phyloP scores from a whole-genome alignment of 2,888 invertebrate genomes.

The Melanchra persicariae region DNA sequence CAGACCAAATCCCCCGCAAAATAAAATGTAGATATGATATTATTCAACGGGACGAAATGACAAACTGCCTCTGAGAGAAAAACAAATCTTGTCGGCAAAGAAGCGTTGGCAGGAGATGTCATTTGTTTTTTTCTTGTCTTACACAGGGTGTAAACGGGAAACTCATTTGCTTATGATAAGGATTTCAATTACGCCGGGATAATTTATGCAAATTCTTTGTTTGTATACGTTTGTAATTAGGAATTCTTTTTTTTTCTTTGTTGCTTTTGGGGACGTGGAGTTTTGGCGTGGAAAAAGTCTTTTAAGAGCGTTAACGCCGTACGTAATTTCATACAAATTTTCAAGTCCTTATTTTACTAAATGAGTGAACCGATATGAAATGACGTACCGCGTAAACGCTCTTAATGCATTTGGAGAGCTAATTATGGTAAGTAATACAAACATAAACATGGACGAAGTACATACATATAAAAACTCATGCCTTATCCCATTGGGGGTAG shows the following conservation, averaged over 20 bases:
- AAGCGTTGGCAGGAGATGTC: constrained; percentile 73
- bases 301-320: background rate
- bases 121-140: constrained; percentile 75
- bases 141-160: constrained; percentile 75
- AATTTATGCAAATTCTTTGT: constrained; percentile 71
- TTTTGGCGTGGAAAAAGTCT: background rate
- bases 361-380: no score
- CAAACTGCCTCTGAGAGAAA: constrained; percentile 76
- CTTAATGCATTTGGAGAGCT: no score
- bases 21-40: constrained; percentile 74
- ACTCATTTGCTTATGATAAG: constrained; percentile 79
- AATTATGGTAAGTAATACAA: no score
- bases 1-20: constrained; percentile 55
- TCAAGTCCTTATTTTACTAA: no score
- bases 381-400: no score
- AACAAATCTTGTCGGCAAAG: constrained; percentile 85
- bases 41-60: constrained; percentile 75
- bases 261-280: background rate
- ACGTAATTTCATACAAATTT: no score
- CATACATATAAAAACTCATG: no score
- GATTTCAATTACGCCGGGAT: constrained; percentile 78
- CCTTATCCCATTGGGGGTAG: no score
- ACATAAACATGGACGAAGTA: no score
- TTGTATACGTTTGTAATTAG: constrained; percentile 63
- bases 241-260: constrained; percentile 22